Conservation (phyloP, 2,113 vertebrate genomes). For the Peromyscus maniculatus region DNA sequence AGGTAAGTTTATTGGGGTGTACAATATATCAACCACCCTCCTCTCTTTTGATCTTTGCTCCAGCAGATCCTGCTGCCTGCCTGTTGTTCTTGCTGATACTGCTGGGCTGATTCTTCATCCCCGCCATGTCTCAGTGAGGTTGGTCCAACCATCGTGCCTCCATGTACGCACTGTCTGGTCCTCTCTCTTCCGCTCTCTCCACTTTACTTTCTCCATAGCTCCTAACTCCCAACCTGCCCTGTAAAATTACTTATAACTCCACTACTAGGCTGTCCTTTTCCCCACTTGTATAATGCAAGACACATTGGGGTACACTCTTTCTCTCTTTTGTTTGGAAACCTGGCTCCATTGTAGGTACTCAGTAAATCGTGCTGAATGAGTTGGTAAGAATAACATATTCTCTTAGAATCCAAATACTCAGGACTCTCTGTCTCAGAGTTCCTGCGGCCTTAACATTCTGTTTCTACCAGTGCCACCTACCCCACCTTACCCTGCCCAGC, state of each 20-base stretch:
- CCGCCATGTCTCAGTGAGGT: background rate
- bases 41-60: background rate
- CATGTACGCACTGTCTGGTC: background rate
- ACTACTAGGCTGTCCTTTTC: background rate
- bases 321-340: background rate
- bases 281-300: background rate
- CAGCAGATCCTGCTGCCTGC: background rate
- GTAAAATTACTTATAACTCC: background rate
- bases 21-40: too few species aligned
- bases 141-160: background rate
- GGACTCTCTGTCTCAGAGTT: background rate
- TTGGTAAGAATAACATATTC: background rate
- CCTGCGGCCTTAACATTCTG: background rate
- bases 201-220: background rate
- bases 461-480: background rate
- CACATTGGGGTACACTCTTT: background rate
- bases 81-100: background rate
- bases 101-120: background rate
- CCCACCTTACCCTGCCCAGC: background rate
- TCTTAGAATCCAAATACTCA: background rate
- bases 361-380: background rate
- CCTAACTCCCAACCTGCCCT: background rate
- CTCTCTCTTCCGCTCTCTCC: background rate
- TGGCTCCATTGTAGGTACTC: background rate
- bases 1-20: too few species aligned